Conservation (phyloP, 2,888 invertebrate species). For the Labia minor region DNA sequence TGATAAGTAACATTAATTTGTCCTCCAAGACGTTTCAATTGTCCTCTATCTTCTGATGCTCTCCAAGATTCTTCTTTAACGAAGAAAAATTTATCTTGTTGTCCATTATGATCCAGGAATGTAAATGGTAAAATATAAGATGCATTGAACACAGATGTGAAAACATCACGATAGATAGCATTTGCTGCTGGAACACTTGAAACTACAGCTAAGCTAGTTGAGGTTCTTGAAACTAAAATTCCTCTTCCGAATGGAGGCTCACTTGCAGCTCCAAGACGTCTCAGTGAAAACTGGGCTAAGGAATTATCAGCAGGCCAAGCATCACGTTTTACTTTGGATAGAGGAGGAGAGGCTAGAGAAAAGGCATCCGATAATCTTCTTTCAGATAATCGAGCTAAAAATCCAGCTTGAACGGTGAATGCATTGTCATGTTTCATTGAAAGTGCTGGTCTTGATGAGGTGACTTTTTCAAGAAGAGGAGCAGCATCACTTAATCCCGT, state of each 20-base stretch:
- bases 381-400: slow-evolving; percentile 68
- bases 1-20: slow-evolving; percentile 87
- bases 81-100: slow-evolving; percentile 87
- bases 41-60: slow-evolving; percentile 77
- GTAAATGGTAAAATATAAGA: slow-evolving; percentile 79
- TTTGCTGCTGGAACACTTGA: slow-evolving; percentile 76
- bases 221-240: slow-evolving; percentile 70
- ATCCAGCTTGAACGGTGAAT: slow-evolving; percentile 70
- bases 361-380: slow-evolving; percentile 57
- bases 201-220: slow-evolving; percentile 68
- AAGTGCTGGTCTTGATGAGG: slow-evolving; percentile 40
- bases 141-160: slow-evolving; percentile 84
- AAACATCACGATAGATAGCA: slow-evolving; percentile 81
- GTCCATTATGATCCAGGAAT: slow-evolving; percentile 75
- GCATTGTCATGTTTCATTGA: slow-evolving; percentile 33
- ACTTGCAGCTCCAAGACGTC: slow-evolving; percentile 54
- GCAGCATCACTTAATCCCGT: slow-evolving; percentile 39
- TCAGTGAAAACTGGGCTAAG: slow-evolving; percentile 27
- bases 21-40: slow-evolving; percentile 77
- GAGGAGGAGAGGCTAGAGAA: slow-evolving; percentile 47
- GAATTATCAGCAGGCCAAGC: slow-evolving; percentile 64
- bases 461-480: slow-evolving; percentile 38
- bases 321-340: slow-evolving; percentile 68
- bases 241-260: slow-evolving; percentile 76
- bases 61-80: slow-evolving; percentile 87